These are phyloP conservation scores for Hemistola chrysoprasaria DNA, from an alignment of 2,888 invertebrate species.

Conservation along the genomic window DNA sequence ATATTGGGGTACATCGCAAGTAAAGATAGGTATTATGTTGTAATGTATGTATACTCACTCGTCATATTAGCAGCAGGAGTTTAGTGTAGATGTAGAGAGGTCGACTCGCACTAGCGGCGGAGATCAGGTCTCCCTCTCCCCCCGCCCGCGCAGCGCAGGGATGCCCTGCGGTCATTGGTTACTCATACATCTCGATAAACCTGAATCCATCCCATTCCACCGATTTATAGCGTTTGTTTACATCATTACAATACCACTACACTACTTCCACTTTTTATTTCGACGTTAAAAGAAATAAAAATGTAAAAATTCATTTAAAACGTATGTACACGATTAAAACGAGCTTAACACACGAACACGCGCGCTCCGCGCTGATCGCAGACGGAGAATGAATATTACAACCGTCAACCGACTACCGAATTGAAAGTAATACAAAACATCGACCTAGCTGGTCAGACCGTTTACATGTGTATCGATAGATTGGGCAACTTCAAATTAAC, in stretches of 20 bases:
- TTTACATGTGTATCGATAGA: conserved; percentile 32
- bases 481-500: conserved; percentile 1
- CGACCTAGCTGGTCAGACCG: conserved; percentile 48
- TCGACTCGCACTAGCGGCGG: conserved; percentile 39
- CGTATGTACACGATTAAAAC: conserved; percentile 34
- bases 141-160: conserved; percentile 55
- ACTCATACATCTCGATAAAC: conserved; percentile 69
- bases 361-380: conserved; percentile 53
- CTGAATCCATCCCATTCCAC: conserved; percentile 55
- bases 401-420: conserved; percentile 40
- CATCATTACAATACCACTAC: conserved; percentile 45
- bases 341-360: conserved; percentile 39
- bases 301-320: conserved; percentile 30
- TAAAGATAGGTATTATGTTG: conserved; percentile 3
- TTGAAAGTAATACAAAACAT: conserved; percentile 58
- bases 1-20: conserved; percentile 3
- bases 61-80: conserved; percentile 42
- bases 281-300: conserved; percentile 30
- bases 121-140: conserved; percentile 48
- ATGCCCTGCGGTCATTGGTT: conserved; percentile 70
- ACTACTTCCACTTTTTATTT: conserved; percentile 40
- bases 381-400: conserved; percentile 57
- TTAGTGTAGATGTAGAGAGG: conserved; percentile 33
- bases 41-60: conserved; percentile 41
- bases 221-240: conserved; percentile 47